These are phyloP conservation scores for Camponotus vicinus DNA, from an alignment of 1,140 invertebrate genomes.

Conservation along the genomic window DNA sequence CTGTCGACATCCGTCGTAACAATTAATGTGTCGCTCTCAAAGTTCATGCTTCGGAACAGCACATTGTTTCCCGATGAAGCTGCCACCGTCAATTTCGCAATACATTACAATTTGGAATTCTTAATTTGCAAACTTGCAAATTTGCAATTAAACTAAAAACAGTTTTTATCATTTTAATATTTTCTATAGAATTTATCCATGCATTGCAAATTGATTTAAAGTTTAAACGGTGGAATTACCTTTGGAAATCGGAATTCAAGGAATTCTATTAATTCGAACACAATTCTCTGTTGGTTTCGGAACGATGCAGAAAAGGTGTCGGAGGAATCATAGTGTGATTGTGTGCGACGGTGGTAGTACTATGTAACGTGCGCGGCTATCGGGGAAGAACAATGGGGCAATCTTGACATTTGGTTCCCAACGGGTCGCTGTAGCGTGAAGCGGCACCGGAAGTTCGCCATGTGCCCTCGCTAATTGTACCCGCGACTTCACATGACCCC, in stretches of 20 bases:
- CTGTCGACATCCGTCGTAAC: neutral
- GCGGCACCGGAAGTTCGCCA: conserved; percentile 83
- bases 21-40: neutral
- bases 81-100: neutral
- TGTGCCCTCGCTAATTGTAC: conserved; percentile 84
- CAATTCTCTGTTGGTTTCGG: conserved; percentile 1
- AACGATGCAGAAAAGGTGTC: conserved; percentile 4
- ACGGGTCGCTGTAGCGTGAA: conserved; percentile 82
- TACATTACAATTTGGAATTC: neutral
- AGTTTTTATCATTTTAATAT: neutral
- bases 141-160: neutral
- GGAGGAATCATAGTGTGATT: conserved; percentile 8
- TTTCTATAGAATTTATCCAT: neutral
- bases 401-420: conserved; percentile 84
- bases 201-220: neutral
- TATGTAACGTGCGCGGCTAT: conserved; percentile 73
- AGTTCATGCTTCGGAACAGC: neutral
- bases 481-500: conserved; percentile 79
- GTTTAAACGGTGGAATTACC: neutral
- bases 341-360: conserved; percentile 44
- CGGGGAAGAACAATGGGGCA: conserved; percentile 81
- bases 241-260: neutral
- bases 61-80: conserved; percentile 7
- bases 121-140: neutral
- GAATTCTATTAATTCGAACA: conserved; percentile 12